Evolutionary conservation across 2,113 vertebrate genomes (phyloP), one percentile per base, ranked within the genome.

Genomic region (Zosterops hypoxanthus): DNA sequence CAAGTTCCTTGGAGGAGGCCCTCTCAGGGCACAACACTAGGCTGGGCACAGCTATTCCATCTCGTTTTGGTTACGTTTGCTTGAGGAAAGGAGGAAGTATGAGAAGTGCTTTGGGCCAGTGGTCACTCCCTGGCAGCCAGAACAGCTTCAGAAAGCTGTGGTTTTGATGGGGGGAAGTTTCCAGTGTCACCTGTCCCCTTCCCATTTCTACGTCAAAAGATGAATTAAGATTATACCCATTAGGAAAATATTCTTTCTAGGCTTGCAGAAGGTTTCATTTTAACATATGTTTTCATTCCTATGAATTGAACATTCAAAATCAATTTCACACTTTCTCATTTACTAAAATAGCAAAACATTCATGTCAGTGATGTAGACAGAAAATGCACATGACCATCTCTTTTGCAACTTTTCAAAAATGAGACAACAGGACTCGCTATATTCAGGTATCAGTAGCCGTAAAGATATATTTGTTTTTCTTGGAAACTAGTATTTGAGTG

Each of bases 1-100:
- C 2, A 17, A 47, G 4, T 55, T 39, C 36, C 59, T 8, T 3
- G 2, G 9, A 7, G 6, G 9, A 68, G 7, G 7, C 5, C 7
- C 2, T 61, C 21, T 28, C 31, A 60, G 23, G 11, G 41, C 41
- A 6, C 3, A 22, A 7, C 39, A 5, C 5, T 29, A 20, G 9
- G 8, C 21, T 26, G 25, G 7, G 23, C 15, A 47, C 0, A 5
- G 11, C 3, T 56, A 68, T 84, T 70, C 20, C 14, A 9, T 31
- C 22, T 80, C 0, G 0, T 34, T 69, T 78, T 52, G 18, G 4
- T 65, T 44, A 31, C 2, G 1, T 16, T 33, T 80, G 18, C 20
- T 42, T 41, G 8, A 70, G 14, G 28, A 64, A 65, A 12, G 8
- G n/a, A 56, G 41, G 36, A 55, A 64, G 53, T 20, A n/a, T 0